Conservation (phyloP, 2,797 vertebrate species). For the Trematomus bernacchii region DNA sequence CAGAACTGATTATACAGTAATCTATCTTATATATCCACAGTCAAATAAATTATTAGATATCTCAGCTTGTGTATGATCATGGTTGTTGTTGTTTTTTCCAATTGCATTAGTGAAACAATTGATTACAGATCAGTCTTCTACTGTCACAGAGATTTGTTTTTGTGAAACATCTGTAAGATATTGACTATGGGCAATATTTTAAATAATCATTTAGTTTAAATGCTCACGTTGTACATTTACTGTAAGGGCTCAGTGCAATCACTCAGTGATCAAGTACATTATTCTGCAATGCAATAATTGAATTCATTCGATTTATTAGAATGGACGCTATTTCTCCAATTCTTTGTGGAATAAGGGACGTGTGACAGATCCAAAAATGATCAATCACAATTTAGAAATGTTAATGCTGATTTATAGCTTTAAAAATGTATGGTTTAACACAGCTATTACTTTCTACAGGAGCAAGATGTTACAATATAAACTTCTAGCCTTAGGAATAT, state of each 20-base stretch:
- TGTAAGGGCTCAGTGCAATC: background rate
- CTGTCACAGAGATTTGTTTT: background rate
- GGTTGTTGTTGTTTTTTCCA: background rate
- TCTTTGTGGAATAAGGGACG: background rate
- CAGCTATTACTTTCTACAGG: background rate
- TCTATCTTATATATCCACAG: background rate
- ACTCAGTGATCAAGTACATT: background rate
- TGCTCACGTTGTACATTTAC: background rate
- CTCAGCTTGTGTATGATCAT: background rate
- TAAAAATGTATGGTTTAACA: background rate
- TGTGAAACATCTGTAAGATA: background rate
- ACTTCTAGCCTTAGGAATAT: background rate
- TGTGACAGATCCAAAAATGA: background rate
- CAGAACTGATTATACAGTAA: slow-evolving; percentile 5
- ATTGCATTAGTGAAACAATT: background rate
- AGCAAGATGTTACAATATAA: background rate
- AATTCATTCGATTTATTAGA: background rate
- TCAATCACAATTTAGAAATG: background rate
- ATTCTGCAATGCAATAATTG: background rate
- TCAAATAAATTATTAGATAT: background rate
- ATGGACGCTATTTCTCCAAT: background rate
- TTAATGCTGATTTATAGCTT: background rate
- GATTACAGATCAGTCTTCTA: background rate
- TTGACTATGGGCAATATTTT: background rate
- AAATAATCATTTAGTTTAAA: background rate